Percentiles rank a stretch among this genome's conserved stretches.
These are phyloP conservation scores for Antheraea yamamai DNA, from an alignment of 2,888 invertebrate genomes.

Conservation along the genomic window DNA sequence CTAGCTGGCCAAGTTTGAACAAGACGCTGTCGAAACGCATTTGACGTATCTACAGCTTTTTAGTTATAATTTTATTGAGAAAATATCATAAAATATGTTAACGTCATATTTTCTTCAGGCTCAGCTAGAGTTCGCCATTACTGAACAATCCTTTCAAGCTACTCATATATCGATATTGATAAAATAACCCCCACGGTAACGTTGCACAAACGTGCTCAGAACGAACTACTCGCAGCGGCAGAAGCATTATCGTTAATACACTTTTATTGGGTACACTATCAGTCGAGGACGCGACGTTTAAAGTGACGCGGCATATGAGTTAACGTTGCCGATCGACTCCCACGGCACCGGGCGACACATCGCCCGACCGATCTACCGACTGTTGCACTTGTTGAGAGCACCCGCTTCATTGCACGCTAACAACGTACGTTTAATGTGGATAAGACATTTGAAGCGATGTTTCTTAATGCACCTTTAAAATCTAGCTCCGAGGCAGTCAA, in stretches of 20 bases:
- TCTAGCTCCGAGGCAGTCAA: not conserved
- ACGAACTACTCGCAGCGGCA: not conserved
- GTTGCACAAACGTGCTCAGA: not conserved
- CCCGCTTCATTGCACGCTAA: conserved; percentile 10
- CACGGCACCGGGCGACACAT: not conserved
- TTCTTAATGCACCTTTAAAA: not conserved
- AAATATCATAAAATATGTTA: too few relatives aligned
- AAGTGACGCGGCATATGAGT: conserved; percentile 6
- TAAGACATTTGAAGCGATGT: not conserved
- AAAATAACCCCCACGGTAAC: not conserved
- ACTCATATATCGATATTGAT: not conserved
- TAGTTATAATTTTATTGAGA: too few relatives aligned
- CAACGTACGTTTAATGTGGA: conserved; percentile 7
- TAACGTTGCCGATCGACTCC: conserved; percentile 6
- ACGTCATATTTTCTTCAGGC: too few relatives aligned
- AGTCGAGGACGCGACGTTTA: not conserved
- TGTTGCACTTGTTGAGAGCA: conserved; percentile 5
- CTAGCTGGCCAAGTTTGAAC: too few relatives aligned
- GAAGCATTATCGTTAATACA: conserved; percentile 8
- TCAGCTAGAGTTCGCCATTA: not conserved
- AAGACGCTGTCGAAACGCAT: too few relatives aligned
- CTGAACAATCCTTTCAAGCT: not conserved
- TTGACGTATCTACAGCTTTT: too few relatives aligned
- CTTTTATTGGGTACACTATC: conserved; percentile 7
- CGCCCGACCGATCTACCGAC: conserved; percentile 8